Evolutionary conservation across 2,113 vertebrate genomes (phyloP), one percentile per base, ranked within the genome.

Genomic region (Glareola pratincola): DNA sequence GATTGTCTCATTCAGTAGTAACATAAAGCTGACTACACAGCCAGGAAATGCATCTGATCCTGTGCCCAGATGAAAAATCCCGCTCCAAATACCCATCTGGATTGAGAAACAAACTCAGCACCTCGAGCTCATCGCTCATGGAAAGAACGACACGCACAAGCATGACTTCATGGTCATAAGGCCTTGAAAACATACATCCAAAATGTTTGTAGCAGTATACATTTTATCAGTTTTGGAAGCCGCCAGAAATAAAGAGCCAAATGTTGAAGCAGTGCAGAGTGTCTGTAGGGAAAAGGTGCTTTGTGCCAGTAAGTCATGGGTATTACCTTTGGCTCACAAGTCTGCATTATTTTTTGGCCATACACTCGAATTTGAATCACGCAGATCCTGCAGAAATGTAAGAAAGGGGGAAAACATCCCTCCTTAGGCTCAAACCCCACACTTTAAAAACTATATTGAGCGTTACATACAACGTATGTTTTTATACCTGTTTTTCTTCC

Each of bases 81-180:
- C 32, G 48, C 54, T 90, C 54, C 71, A 93, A 78, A 85, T 64
- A 68, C 43, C 54, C 83, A 73, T 85, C 69, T 87, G 72, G 64
- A 88, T 51, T 80, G 37, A 69, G 82, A 73, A 91, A 79, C 29
- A 67, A 92, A 83, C 68, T 92, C 88, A 73, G 43, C 48, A 74
- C 53, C 18, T 86, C 62, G 3, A 47, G 62, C 48, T 95, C 80
- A 75, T 94, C 72, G 30, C 51, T 92, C 78, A 75, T 84, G 92
- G 96, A 97, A 97, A 93, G 78, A 94, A 96, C 94, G 82, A 96
- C 39, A 84, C 7, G 23, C 36, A 79, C 19, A 85, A 62, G 32
- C 62, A 54, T 92, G 91, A 96, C 80, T 92, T 92, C 89, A 91
- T 87, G 53, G 60, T 77, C 84, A 90, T 72, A 51, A 88, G 51